Percentiles rank a stretch among this genome's conserved stretches.
These are phyloP conservation scores for Dissostichus mawsoni DNA, from an alignment of 2,113 vertebrate genomes.

Conservation along the genomic window DNA sequence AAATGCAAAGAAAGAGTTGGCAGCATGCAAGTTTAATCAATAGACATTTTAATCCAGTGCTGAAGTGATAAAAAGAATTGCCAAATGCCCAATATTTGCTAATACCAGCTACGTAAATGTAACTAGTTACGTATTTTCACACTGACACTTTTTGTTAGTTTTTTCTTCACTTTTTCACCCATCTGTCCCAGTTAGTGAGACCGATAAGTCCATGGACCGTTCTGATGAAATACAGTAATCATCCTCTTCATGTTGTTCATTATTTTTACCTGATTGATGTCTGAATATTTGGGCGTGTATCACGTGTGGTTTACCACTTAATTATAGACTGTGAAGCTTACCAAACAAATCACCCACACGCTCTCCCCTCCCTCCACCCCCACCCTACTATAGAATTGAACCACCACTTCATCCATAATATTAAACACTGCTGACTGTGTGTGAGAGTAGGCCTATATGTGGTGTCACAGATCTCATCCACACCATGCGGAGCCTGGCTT, in stretches of 20 bases:
- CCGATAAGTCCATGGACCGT: background rate
- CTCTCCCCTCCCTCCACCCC: slow-evolving; percentile 15
- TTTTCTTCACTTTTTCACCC: slow-evolving; percentile 10
- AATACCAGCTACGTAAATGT: background rate
- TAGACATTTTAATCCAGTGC: background rate
- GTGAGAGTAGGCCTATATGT: background rate
- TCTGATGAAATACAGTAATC: slow-evolving; percentile 31
- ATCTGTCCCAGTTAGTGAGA: background rate
- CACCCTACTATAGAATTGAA: background rate
- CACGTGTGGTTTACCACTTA: slow-evolving; percentile 42
- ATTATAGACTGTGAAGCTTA: slow-evolving; percentile 30
- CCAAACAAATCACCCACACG: slow-evolving; percentile 34
- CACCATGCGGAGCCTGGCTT: slow-evolving; percentile 35
- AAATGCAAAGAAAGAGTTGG: background rate
- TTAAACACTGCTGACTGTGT: slow-evolving; percentile 42
- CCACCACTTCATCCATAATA: slow-evolving; percentile 52
- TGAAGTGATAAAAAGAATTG: background rate
- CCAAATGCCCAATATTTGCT: background rate
- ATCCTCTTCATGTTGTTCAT: slow-evolving; percentile 21
- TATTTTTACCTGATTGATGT: slow-evolving; percentile 25
- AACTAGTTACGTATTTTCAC: background rate
- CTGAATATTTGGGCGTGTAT: slow-evolving; percentile 24
- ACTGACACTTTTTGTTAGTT: background rate
- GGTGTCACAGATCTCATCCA: slow-evolving; percentile 35
- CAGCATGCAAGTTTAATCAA: background rate